phyloP scores from a whole-genome alignment of 2,888 invertebrate species.

The Phoronis australis region DNA sequence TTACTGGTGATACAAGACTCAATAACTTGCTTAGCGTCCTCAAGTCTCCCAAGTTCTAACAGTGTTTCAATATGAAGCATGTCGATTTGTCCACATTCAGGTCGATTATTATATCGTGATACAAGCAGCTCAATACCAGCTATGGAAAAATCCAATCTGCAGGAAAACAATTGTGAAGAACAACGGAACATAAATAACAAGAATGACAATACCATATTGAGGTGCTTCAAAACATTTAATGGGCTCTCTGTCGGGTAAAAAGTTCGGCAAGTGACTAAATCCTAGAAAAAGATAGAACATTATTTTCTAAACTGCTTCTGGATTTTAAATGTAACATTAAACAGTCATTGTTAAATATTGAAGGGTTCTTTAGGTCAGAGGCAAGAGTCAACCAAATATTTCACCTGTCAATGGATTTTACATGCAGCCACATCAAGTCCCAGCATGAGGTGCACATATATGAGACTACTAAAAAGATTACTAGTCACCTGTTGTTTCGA shows the following conservation, averaged over 20 bases:
- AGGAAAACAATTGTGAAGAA: background rate
- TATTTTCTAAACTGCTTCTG: no score
- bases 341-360: no score
- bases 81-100: constrained; percentile 29
- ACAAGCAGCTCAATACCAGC: constrained; percentile 25
- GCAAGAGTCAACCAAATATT: no score
- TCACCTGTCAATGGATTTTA: no score
- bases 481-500: no score
- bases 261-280: no score
- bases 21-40: constrained; percentile 28
- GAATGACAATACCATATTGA: background rate
- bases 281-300: no score
- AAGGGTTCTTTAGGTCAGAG: no score
- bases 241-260: background rate
- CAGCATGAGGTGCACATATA: no score
- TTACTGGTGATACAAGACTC: constrained; percentile 38
- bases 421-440: no score
- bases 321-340: no score
- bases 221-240: background rate
- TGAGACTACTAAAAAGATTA: no score
- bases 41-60: constrained; percentile 17
- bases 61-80: constrained; percentile 31
- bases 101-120: constrained; percentile 28
- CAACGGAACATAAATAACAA: background rate
- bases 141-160: constrained; percentile 19